phyloP scores from a whole-genome alignment of 2,113 vertebrate species.

The Fulica atra region DNA sequence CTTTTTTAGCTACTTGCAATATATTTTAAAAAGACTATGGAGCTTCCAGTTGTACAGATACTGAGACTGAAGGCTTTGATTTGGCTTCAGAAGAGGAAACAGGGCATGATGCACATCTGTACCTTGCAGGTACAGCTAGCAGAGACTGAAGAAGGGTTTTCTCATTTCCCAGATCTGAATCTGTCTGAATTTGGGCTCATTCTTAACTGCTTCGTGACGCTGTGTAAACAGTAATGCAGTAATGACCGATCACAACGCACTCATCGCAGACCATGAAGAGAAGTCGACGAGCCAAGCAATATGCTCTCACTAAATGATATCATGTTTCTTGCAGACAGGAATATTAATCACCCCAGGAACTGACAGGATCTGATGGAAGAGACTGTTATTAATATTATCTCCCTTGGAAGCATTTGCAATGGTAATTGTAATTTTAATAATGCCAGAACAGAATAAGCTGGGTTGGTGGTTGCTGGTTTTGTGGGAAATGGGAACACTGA shows the following conservation, averaged over 20 bases:
- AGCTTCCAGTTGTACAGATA: not conserved
- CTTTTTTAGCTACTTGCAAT: not conserved
- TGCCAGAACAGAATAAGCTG: conserved; percentile 3
- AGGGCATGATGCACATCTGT: not conserved
- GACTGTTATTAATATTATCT: conserved; percentile 51
- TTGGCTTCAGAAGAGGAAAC: not conserved
- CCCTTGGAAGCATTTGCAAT: conserved; percentile 63
- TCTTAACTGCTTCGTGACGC: conserved; percentile 46
- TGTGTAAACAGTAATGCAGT: conserved; percentile 55
- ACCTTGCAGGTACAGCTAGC: not conserved
- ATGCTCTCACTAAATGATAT: conserved; percentile 37
- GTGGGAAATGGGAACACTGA: not conserved
- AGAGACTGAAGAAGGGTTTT: not conserved
- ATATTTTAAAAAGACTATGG: not conserved
- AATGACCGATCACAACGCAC: conserved; percentile 46
- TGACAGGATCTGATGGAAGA: conserved; percentile 51
- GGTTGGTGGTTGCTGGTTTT: not conserved
- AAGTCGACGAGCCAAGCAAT: conserved; percentile 38
- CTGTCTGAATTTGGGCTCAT: conserved; percentile 2
- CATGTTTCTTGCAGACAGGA: conserved; percentile 52
- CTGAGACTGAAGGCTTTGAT: not conserved
- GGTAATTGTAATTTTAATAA: conserved; percentile 70
- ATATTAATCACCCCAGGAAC: conserved; percentile 57
- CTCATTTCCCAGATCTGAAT: conserved; percentile 47
- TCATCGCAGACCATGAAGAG: conserved; percentile 35